phyloP scores from a whole-genome alignment of 2,113 vertebrate species.

The Sorex araneus region DNA sequence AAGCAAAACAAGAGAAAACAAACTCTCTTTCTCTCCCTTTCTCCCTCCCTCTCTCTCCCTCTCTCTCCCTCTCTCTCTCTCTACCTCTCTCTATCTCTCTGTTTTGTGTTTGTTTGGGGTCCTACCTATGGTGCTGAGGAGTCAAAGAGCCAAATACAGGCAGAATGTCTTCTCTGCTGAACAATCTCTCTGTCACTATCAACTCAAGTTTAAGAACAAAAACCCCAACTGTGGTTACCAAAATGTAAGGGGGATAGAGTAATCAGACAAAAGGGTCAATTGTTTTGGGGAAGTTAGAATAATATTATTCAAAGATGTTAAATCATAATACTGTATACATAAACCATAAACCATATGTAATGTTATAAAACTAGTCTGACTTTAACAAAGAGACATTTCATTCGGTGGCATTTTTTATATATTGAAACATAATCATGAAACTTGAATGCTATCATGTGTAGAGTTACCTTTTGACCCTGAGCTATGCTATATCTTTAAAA shows the following conservation, averaged over 20 bases:
- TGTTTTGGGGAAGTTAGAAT: neutral
- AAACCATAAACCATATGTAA: neutral
- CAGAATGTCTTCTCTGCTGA: too few relatives aligned
- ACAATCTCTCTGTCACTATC: neutral
- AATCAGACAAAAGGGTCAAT: neutral
- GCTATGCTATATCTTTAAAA: too few relatives aligned
- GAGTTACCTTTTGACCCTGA: too few relatives aligned
- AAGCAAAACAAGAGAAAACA: neutral
- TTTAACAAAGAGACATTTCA: neutral
- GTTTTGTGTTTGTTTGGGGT: too few relatives aligned
- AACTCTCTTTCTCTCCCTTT: neutral
- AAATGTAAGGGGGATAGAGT: neutral
- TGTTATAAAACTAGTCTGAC: neutral
- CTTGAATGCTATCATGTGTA: too few relatives aligned
- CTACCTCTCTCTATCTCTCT: neutral
- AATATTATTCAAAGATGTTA: neutral
- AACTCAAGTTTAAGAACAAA: too few relatives aligned
- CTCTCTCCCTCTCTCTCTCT: too few relatives aligned
- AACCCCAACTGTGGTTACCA: neutral
- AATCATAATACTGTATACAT: neutral
- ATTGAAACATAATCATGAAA: too few relatives aligned
- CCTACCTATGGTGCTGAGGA: too few relatives aligned
- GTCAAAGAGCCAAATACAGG: too few relatives aligned
- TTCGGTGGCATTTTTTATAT: neutral
- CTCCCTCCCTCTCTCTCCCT: too few relatives aligned